A percentile compares a stretch with the other conserved stretches of the same genome.
These are phyloP conservation scores for Melanargia galathea DNA, from an alignment of 2,888 invertebrate genomes.

Conservation along the genomic window DNA sequence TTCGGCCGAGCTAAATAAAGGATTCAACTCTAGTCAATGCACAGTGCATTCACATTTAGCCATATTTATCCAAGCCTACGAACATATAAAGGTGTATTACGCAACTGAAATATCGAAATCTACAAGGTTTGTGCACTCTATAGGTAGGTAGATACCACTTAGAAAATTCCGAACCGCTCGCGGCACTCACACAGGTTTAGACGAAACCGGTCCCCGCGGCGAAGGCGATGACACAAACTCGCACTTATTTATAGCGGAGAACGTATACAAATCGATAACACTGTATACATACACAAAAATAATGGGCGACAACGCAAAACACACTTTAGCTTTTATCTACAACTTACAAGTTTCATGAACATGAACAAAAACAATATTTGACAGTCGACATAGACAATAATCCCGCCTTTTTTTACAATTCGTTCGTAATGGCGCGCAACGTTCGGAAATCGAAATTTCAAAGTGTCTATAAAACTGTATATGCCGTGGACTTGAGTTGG, in stretches of 20 bases:
- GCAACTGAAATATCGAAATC: constrained; percentile 55
- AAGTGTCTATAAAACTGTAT: constrained; percentile 33
- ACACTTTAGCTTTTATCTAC: constrained; percentile 45
- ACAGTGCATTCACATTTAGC: constrained; percentile 37
- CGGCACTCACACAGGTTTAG: constrained; percentile 67
- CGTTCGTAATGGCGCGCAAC: constrained; percentile 42
- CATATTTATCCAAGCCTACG: constrained; percentile 42
- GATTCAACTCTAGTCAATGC: constrained; percentile 45
- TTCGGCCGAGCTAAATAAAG: constrained; percentile 43
- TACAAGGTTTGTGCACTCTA: constrained; percentile 47
- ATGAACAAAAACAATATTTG: constrained; percentile 37
- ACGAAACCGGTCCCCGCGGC: constrained; percentile 68
- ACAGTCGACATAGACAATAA: constrained; percentile 39
- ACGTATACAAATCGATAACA: constrained; percentile 79
- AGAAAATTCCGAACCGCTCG: constrained; percentile 49
- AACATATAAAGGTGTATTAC: constrained; percentile 53
- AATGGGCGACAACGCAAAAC: constrained; percentile 50
- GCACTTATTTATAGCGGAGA: constrained; percentile 77
- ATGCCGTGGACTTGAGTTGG: constrained; percentile 26
- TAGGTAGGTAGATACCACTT: constrained; percentile 42
- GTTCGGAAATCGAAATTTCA: constrained; percentile 43
- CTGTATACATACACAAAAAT: constrained; percentile 54
- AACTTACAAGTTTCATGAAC: constrained; percentile 45
- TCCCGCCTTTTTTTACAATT: constrained; percentile 58
- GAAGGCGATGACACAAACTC: constrained; percentile 72